Percentiles rank a stretch among this genome's conserved stretches.
These are phyloP conservation scores for Eretmochelys imbricata DNA, from an alignment of 2,113 vertebrate genomes.

Conservation along the genomic window DNA sequence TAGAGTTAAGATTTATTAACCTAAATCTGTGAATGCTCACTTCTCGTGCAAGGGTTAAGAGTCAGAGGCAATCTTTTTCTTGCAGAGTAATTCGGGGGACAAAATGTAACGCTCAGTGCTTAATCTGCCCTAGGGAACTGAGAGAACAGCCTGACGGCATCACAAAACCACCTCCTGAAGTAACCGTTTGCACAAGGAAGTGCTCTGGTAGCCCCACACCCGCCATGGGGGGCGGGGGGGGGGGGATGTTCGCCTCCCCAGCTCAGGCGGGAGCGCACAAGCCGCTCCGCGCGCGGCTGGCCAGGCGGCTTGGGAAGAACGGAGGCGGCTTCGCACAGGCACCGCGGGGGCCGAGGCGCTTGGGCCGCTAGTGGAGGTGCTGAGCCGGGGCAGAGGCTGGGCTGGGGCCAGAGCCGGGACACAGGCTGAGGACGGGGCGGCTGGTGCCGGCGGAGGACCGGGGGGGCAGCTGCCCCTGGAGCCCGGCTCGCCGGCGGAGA, in stretches of 20 bases:
- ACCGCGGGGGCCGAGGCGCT: neutral
- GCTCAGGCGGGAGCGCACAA: neutral
- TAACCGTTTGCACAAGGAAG: neutral
- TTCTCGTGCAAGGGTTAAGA: neutral
- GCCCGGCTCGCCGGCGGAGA: neutral
- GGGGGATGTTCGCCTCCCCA: no score
- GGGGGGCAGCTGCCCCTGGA: no score
- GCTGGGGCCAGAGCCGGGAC: neutral
- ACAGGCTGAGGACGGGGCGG: neutral
- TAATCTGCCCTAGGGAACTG: no score
- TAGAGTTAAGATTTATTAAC: neutral
- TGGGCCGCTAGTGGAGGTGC: neutral
- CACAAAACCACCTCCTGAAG: neutral
- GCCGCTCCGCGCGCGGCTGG: accelerated
- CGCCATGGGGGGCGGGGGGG: neutral
- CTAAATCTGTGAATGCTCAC: neutral
- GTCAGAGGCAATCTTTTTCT: neutral
- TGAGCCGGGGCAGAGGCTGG: neutral
- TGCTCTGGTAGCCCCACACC: neutral
- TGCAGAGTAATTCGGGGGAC: no score
- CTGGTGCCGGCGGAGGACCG: neutral
- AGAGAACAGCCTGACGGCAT: neutral
- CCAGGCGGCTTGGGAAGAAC: no score
- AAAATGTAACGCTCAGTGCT: neutral
- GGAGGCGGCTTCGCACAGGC: no score